Percentiles rank a stretch among this genome's conserved stretches.
phyloP scores from a whole-genome alignment of 2,113 vertebrate species.

The Recurvirostra avosetta region DNA sequence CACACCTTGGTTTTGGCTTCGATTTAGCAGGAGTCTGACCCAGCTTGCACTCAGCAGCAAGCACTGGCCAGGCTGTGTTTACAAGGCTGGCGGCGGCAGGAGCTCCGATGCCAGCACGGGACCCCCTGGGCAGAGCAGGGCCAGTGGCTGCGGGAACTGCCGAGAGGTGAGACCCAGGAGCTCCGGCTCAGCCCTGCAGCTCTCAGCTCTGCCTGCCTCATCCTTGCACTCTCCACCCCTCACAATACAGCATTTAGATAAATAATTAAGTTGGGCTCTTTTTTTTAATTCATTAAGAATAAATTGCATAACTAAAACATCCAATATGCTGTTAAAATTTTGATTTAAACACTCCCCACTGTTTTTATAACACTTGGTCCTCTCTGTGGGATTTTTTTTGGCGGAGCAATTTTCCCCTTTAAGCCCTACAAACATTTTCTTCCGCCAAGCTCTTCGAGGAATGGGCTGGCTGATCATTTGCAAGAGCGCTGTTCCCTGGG shows the following conservation, averaged over 20 bases:
- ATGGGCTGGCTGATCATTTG: background rate
- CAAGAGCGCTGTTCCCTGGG: background rate
- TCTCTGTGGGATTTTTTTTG: background rate
- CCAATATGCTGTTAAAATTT: background rate
- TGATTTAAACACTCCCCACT: background rate
- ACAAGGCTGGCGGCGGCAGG: background rate
- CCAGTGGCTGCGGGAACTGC: rapidly evolving
- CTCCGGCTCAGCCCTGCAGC: background rate
- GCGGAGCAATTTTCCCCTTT: background rate
- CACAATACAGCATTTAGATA: background rate
- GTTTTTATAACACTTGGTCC: background rate
- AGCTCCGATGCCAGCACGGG: background rate
- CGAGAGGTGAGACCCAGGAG: background rate
- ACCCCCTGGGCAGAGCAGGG: background rate
- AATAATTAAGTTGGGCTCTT: background rate
- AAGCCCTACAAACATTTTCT: background rate
- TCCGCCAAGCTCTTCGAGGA: background rate
- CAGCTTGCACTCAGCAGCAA: background rate
- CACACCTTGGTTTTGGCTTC: background rate
- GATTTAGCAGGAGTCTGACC: background rate
- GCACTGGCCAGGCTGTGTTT: background rate
- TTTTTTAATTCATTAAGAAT: background rate
- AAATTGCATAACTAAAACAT: background rate
- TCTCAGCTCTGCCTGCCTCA: background rate
- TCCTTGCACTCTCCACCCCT: background rate